A percentile compares a stretch with the other conserved stretches of the same genome.
phyloP scores from a whole-genome alignment of 2,888 invertebrate species.

The Phengaris arion region DNA sequence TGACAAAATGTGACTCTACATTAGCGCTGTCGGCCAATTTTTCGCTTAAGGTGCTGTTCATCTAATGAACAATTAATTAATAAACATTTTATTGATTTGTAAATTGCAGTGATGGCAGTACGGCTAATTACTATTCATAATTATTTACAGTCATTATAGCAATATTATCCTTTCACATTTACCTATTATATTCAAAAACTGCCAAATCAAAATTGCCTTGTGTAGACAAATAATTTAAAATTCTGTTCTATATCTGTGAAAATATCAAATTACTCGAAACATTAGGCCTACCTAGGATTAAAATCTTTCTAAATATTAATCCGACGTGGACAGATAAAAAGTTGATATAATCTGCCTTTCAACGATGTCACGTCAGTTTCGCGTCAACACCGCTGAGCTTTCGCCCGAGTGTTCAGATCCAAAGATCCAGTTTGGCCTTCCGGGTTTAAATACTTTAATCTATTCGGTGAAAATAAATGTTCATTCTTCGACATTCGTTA shows the following conservation, averaged over 20 bases:
- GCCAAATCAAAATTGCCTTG: background rate
- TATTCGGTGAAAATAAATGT: background rate
- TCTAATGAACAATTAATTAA: background rate
- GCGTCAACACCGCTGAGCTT: background rate
- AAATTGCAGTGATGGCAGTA: background rate
- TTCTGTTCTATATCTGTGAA: background rate
- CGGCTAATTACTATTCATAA: no score
- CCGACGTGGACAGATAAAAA: slow-evolving; percentile 18
- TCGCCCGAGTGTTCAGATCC: background rate
- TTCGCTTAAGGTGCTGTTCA: background rate
- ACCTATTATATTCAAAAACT: no score
- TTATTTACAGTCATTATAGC: no score
- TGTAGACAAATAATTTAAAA: background rate
- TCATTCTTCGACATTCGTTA: slow-evolving; percentile 8
- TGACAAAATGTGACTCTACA: slow-evolving; percentile 10
- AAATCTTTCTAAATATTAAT: slow-evolving; percentile 19
- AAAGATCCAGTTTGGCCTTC: slow-evolving; percentile 6
- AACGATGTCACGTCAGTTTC: slow-evolving; percentile 15
- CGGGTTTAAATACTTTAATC: background rate
- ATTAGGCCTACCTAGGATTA: slow-evolving; percentile 6
- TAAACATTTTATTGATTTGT: background rate
- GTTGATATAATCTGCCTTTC: slow-evolving; percentile 19
- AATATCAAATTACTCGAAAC: slow-evolving; percentile 7
- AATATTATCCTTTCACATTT: no score
- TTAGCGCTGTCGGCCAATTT: background rate